phyloP scores from a whole-genome alignment of 92 coral and sea anemone genomes.

The Nematostella vectensis region DNA sequence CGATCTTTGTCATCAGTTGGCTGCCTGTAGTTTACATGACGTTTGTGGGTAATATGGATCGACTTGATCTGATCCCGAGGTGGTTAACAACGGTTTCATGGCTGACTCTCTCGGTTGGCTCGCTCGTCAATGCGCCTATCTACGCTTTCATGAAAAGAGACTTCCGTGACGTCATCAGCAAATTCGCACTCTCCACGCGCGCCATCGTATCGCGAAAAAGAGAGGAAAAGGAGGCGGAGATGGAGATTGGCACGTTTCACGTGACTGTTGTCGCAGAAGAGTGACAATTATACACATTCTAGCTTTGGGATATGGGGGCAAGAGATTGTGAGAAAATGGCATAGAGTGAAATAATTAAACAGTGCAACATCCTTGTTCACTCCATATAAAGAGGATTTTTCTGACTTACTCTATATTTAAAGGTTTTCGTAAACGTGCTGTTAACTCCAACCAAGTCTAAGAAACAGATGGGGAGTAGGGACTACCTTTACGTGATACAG shows the following conservation, averaged over 20 bases:
- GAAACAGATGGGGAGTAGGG: no score
- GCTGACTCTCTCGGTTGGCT: constrained; percentile 47
- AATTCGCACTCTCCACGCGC: neutral
- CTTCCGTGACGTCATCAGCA: constrained; percentile 19
- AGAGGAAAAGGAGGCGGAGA: constrained; percentile 3
- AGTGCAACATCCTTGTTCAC: no score
- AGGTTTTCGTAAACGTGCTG: no score
- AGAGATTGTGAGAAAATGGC: no score
- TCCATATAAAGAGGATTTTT: no score
- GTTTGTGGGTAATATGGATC: constrained; percentile 23
- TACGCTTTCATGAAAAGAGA: constrained; percentile 47
- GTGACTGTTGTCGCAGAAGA: no score
- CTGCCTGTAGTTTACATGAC: constrained; percentile 54
- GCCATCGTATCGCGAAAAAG: neutral
- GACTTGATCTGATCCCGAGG: constrained; percentile 29
- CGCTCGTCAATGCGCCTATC: constrained; percentile 42
- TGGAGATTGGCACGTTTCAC: neutral
- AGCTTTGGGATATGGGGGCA: no score
- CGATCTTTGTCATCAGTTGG: constrained; percentile 39
- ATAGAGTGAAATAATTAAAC: no score
- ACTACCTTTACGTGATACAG: no score
- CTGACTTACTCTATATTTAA: no score
- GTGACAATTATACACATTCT: no score
- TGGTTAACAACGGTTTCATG: constrained; percentile 31
- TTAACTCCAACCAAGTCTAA: no score